Conservation (phyloP, 2,113 vertebrate genomes). For the Ia io region DNA sequence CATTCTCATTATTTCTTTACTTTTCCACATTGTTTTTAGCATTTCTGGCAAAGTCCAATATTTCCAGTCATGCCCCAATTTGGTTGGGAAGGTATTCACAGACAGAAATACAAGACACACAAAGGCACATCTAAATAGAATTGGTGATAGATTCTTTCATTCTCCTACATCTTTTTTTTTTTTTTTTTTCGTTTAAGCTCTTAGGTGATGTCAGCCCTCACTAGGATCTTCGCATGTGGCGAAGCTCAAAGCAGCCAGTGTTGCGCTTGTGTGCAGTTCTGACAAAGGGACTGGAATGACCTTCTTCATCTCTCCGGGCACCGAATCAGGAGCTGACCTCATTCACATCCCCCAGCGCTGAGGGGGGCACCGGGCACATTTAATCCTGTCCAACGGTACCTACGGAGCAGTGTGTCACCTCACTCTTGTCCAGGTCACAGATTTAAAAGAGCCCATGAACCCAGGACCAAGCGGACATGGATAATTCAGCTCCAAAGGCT, state of each 20-base stretch:
- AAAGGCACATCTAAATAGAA: background rate
- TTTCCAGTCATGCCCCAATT: background rate
- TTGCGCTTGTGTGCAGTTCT: background rate
- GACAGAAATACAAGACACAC: background rate
- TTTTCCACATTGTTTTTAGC: background rate
- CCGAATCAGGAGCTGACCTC: background rate
- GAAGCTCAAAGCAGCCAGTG: background rate
- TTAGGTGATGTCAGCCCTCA: background rate
- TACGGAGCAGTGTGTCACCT: background rate
- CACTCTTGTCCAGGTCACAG: background rate
- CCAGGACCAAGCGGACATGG: background rate
- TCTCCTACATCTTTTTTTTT: background rate
- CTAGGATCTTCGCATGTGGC: background rate
- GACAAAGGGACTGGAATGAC: background rate
- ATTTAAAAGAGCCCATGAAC: background rate
- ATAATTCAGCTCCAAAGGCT: background rate
- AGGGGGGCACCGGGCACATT: background rate
- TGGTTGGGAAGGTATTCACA: background rate
- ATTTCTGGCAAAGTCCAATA: background rate
- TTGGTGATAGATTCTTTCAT: background rate
- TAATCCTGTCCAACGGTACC: accelerated
- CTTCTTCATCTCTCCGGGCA: background rate
- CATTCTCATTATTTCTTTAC: background rate
- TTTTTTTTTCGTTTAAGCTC: background rate
- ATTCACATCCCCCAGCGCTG: accelerated